Conservation (phyloP, 2,888 invertebrate genomes). For the Lasioglossum malachurum region DNA sequence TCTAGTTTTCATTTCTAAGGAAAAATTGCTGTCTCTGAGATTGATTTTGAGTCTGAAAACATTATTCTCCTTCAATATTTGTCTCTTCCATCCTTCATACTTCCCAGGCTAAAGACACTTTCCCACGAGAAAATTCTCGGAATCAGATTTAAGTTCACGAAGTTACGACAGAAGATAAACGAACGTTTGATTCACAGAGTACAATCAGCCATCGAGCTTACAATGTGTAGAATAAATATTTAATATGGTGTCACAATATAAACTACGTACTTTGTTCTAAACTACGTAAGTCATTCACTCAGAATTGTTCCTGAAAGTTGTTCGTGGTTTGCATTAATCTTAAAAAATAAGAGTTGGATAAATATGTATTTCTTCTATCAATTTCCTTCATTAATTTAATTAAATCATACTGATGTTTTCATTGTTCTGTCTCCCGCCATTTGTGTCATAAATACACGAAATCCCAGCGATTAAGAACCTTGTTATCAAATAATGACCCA, state of each 20-base stretch:
- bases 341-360: not conserved
- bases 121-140: slow-evolving; percentile 6
- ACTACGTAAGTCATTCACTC: not conserved
- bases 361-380: not conserved
- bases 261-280: not conserved
- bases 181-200: not conserved
- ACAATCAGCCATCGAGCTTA: not conserved
- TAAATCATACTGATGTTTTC: not conserved
- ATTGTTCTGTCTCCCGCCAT: not conserved
- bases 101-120: not conserved
- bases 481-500: not conserved
- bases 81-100: not conserved
- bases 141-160: not conserved
- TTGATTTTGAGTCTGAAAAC: no score
- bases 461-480: not conserved
- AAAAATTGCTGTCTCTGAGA: not conserved
- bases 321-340: not conserved
- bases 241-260: not conserved
- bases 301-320: no score
- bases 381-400: no score
- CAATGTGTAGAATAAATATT: not conserved
- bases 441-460: not conserved
- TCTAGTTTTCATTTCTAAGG: not conserved
- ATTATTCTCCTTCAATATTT: not conserved
- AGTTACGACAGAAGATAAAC: not conserved